Evolutionary conservation across 2,797 vertebrate genomes (phyloP), one percentile per base, ranked within the genome.

Genomic region (Intellagama lesueurii): DNA sequence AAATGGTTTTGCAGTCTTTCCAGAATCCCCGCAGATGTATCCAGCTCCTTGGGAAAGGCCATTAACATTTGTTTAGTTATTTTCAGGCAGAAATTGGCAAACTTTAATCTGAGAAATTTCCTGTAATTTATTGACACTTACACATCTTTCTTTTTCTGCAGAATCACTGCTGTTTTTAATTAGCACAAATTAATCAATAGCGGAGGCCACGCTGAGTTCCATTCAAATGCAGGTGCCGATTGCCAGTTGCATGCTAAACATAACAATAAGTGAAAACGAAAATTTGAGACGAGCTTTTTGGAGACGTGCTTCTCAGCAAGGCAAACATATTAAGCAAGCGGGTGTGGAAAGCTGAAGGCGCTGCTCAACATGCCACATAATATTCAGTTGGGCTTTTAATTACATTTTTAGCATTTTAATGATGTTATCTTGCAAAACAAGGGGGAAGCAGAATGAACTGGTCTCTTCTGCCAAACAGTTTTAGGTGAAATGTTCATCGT

Each of bases 111-210:
- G 94, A 70, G 87, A 94, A 94, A 91, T 95, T 95, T 95, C 86
- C 93, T 92, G 87, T 95, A 95, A 96, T 95, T 96, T 96, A 95
- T 96, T 96, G 95, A 96, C 95, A 95, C 95, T 95, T 95, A 95
- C 92, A 90, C 92, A 93, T 95, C 95, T 95, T 95, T 94, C 93
- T 95, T 91, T 90, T 93, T 92, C 91, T 88, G 91, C 91, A 92
- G 94, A 95, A 96, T 94, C 95, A 92, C 96, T 91, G 95, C 93
- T 93, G 94, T 89, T 95, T 96, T 96, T 96, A 96, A 97, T 96
- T 96, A 96, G 94, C 22, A 0, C 92, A 96, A 96, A 96, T 97
- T 95, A 97, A 96, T 96, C 96, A 95, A 96, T 96, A 96, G 95
- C 92, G 82, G 95, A 93, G 95, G 87, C 92, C 94, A 89, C 0